Evolutionary conservation across 2,113 vertebrate species (phyloP).

Genomic region (Odontesthes bonariensis): DNA sequence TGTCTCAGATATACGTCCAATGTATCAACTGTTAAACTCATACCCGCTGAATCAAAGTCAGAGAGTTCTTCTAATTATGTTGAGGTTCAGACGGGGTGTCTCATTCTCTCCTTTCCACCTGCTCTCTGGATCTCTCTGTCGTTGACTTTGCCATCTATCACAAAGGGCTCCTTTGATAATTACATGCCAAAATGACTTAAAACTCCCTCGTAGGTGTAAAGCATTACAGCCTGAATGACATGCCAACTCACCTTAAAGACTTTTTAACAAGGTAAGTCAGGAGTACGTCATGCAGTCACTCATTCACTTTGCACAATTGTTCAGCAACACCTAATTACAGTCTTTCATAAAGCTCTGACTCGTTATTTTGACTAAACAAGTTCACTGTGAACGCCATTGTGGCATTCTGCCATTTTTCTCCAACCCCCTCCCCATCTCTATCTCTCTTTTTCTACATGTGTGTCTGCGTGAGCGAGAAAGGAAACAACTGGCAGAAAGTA

Average conservation of each 20-base stretch:
- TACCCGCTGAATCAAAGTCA: slow-evolving; percentile 68
- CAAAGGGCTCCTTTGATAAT: slow-evolving; percentile 83
- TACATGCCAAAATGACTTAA: slow-evolving; percentile 84
- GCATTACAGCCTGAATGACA: slow-evolving; percentile 74
- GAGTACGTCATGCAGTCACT: slow-evolving; percentile 56
- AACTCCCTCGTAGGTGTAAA: slow-evolving; percentile 70
- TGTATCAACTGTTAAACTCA: slow-evolving; percentile 54
- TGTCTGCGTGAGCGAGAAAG: slow-evolving; percentile 25
- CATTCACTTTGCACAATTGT: slow-evolving; percentile 51
- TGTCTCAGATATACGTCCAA: slow-evolving; percentile 62
- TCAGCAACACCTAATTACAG: slow-evolving; percentile 78
- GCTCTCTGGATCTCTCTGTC: slow-evolving; percentile 64
- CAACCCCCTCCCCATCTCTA: slow-evolving; percentile 3
- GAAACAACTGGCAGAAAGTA: slow-evolving; percentile 52
- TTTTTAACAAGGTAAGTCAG: slow-evolving; percentile 75
- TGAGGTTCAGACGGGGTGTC: slow-evolving; percentile 55
- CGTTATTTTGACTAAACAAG: slow-evolving; percentile 79
- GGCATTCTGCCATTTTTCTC: slow-evolving; percentile 68
- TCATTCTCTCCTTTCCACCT: slow-evolving; percentile 51
- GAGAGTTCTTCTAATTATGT: slow-evolving; percentile 75
- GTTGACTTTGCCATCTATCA: slow-evolving; percentile 76
- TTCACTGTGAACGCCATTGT: slow-evolving; percentile 60
- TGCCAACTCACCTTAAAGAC: slow-evolving; percentile 79
- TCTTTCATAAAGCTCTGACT: slow-evolving; percentile 75
- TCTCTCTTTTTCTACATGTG: neutral